Percentiles rank a stretch among this genome's conserved stretches.
Conservation (phyloP, 2,113 vertebrate species). For the Amphilophus citrinellus region DNA sequence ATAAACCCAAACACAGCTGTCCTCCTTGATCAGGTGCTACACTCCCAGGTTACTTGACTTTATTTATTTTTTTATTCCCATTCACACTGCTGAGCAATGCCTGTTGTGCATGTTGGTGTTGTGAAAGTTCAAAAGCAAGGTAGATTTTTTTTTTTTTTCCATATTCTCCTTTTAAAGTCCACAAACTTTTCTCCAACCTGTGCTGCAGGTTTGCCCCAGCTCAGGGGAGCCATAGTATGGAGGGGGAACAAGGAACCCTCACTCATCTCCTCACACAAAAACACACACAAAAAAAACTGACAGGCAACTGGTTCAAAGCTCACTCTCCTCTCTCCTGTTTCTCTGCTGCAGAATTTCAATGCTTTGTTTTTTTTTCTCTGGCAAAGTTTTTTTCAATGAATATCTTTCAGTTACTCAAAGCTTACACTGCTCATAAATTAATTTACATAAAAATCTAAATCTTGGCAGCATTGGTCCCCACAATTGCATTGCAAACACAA, state of each 20-base stretch:
- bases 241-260: constrained; percentile 70
- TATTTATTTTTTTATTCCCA: constrained; percentile 37
- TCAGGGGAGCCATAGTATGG: constrained; percentile 74
- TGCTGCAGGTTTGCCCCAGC: constrained; percentile 72
- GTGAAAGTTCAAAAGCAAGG: constrained; percentile 75
- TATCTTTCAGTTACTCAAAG: background rate
- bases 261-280: constrained; percentile 56
- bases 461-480: background rate
- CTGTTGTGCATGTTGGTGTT: constrained; percentile 69
- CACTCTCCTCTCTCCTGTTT: constrained; percentile 63
- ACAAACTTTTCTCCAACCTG: constrained; percentile 78
- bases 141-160: constrained; percentile 43
- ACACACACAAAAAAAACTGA: constrained; percentile 67
- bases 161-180: constrained; percentile 75
- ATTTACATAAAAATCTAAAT: constrained; percentile 59
- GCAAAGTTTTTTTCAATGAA: constrained; percentile 9
- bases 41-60: constrained; percentile 31
- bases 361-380: constrained; percentile 57
- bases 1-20: constrained; percentile 21
- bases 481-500: constrained; percentile 44
- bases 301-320: constrained; percentile 81
- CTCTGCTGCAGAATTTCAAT: constrained; percentile 82
- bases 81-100: constrained; percentile 42
- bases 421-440: constrained; percentile 58
- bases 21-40: constrained; percentile 36